Percentiles rank a stretch among this genome's conserved stretches.
Evolutionary conservation across 2,888 invertebrate genomes (phyloP).

Genomic region (Caenorhabditis afra): DNA sequence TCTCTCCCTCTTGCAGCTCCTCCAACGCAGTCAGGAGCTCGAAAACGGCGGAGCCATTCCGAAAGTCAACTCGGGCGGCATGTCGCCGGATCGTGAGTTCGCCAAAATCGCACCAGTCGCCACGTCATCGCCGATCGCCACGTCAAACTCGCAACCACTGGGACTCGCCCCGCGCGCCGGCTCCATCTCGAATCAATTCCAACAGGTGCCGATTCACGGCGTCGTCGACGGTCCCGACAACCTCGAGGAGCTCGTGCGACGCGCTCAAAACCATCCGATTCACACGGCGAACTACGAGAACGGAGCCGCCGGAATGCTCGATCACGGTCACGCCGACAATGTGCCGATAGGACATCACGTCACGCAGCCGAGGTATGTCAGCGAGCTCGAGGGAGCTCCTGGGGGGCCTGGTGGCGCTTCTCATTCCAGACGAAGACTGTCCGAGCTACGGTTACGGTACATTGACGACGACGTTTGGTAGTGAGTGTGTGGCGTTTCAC

Average conservation of each 20-base stretch:
- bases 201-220: conserved; percentile 40
- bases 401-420: conserved; percentile 44
- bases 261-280: conserved; percentile 65
- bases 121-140: conserved; percentile 40
- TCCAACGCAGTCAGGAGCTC: conserved; percentile 57
- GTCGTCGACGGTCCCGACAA: conserved; percentile 52
- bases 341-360: conserved; percentile 76
- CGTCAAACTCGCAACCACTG: conserved; percentile 34
- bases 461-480: conserved; percentile 22
- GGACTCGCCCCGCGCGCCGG: conserved; percentile 45
- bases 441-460: conserved; percentile 7
- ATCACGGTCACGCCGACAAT: conserved; percentile 69
- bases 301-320: conserved; percentile 22
- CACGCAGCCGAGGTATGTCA: conserved; percentile 75
- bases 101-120: conserved; percentile 45
- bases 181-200: conserved; percentile 42
- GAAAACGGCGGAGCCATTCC: conserved; percentile 60
- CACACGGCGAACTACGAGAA: conserved; percentile 61
- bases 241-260: conserved; percentile 61
- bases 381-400: background rate
- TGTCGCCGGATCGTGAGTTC: conserved; percentile 50
- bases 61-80: conserved; percentile 50
- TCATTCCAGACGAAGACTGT: background rate
- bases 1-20: conserved; percentile 42
- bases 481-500: conserved; percentile 20